Base-by-base conservation (phyloP, 2,888 invertebrate genomes). In the Caenorhabditis sinica region DNA sequence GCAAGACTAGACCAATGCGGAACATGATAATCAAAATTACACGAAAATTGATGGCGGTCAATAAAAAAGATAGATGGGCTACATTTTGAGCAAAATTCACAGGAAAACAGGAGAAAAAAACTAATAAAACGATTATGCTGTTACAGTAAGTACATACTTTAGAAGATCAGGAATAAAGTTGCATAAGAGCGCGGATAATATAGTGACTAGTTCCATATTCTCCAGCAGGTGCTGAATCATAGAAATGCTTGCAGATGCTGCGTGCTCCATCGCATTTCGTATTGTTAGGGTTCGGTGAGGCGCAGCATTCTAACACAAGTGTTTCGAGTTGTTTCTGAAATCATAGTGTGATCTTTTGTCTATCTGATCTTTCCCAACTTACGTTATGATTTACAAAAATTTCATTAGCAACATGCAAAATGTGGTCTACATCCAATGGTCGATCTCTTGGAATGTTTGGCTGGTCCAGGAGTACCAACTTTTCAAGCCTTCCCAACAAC, bases 131-230 rank as follows among this genome's bases (percentile, higher is more conserved):
- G 17, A 75, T 51, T 56, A 60, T 71, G 71, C 63, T 43, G 49
- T 53, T 25, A 51, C 9, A 53, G 17, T 66, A 36, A 33, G n/a
- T 68, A 68, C 53, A 36, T 65, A 40, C 28, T 45, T 56, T 28
- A 53, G 58, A 58, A 25, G 43, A 30, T 71, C 40, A 88, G 45
- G 86, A 86, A 61, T 82, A 88, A 20, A 87, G 49, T 36, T 73
- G 60, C 71, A 87, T 87, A 4, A 94, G 89, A 30, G 94, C 93
- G 36, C 93, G 91, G 81, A 94, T 93, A 86, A 99, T 95, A 93
- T 98, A 98, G 0, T 97, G 97, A 96, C 98, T 98, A 65, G 98
- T 98, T 86, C 99, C 99, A 93, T 95, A 97, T 92, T 96, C 96
- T 84, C 99, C 99, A 93, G 97, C 97, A 2, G 99, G 98, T 28